A percentile compares a stretch with the other conserved stretches of the same genome.
Conservation (phyloP, 2,797 vertebrate genomes). For the Sebastes trivittatus region DNA sequence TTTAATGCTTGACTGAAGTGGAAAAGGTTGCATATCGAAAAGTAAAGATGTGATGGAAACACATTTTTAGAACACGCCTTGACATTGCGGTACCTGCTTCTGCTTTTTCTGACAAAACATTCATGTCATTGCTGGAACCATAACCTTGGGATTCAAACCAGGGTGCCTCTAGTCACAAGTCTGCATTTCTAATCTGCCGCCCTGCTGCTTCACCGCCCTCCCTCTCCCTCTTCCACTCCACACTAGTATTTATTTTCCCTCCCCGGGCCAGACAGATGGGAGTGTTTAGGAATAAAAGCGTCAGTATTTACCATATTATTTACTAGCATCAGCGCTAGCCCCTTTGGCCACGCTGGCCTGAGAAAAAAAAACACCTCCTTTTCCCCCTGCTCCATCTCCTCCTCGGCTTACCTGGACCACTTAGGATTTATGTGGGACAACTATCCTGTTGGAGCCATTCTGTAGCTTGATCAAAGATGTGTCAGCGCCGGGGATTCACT, state of each 20-base stretch:
- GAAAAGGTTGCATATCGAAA: not conserved
- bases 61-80: not conserved
- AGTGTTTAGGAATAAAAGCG: slow-evolving; percentile 71
- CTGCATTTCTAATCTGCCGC: slow-evolving; percentile 57
- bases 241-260: slow-evolving; percentile 63
- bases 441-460: slow-evolving; percentile 55
- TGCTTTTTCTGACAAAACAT: not conserved
- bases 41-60: not conserved
- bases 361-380: slow-evolving; percentile 7
- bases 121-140: not conserved
- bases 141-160: slow-evolving; percentile 26
- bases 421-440: slow-evolving; percentile 63
- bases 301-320: slow-evolving; percentile 78
- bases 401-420: slow-evolving; percentile 30
- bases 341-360: slow-evolving; percentile 44
- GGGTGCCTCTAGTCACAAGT: slow-evolving; percentile 39
- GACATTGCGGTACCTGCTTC: not conserved
- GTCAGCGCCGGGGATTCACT: slow-evolving; percentile 56
- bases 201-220: slow-evolving; percentile 47
- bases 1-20: not conserved
- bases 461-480: slow-evolving; percentile 70
- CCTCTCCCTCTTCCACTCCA: slow-evolving; percentile 34
- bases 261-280: slow-evolving; percentile 67
- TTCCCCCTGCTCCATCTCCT: not conserved
- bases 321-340: slow-evolving; percentile 48